Evolutionary conservation across 2,113 vertebrate genomes (phyloP).

Genomic region (Pungitius pungitius): DNA sequence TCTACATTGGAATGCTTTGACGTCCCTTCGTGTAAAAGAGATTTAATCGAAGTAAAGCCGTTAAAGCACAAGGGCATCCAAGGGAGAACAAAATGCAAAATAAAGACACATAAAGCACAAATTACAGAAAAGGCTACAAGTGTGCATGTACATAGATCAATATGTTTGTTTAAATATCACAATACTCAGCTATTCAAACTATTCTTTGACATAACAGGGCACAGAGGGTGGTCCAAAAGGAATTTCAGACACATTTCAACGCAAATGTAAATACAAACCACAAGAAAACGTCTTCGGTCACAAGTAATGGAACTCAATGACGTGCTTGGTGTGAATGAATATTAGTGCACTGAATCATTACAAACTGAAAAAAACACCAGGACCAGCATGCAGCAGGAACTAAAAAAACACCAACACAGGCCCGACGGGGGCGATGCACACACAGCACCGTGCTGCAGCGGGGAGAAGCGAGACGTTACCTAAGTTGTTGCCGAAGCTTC

Average conservation of each 20-base stretch:
- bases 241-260: no score
- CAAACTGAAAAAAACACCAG: neutral
- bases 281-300: neutral
- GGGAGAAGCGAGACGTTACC: constrained; percentile 77
- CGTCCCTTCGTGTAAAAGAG: neutral
- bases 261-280: no score
- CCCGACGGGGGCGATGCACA: constrained; percentile 18
- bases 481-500: constrained; percentile 84
- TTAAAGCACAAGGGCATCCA: neutral
- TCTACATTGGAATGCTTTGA: neutral
- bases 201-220: neutral
- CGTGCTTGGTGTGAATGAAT: neutral
- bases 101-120: constrained; percentile 9
- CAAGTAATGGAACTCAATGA: constrained; percentile 5
- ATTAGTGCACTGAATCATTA: constrained; percentile 8
- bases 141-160: neutral
- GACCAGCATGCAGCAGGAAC: constrained; percentile 42
- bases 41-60: neutral
- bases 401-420: neutral
- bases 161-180: neutral
- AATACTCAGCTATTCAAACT: neutral
- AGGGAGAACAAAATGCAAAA: neutral
- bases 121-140: neutral
- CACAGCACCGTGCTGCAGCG: constrained; percentile 52
- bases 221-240: no score